Evolutionary conservation across 2,888 invertebrate species (phyloP), one percentile per base, ranked within the genome.

Genomic region (Noctua janthe): DNA sequence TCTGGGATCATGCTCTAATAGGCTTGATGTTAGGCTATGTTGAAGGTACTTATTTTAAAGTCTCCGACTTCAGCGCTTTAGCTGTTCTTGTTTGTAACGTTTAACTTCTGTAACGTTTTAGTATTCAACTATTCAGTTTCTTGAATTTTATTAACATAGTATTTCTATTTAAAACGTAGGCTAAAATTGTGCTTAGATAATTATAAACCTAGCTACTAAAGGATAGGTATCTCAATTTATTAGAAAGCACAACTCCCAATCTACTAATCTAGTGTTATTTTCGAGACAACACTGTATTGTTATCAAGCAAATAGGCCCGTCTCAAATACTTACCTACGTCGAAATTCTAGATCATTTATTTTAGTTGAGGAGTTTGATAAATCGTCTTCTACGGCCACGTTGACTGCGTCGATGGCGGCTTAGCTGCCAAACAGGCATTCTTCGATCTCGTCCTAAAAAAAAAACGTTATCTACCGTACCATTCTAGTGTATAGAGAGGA

Each of bases 301-400:
- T 29, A 56, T 69, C 43, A 54, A 67, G n/a, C 10, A 74, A 74
- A 69, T 62, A 82, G 13, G 23, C 49, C 39, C 51, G 3, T 17
- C 39, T 54, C n/a, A 62, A 80, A 47, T 64, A 43, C 11, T 5
- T 43, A 43, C 43, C n/a, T 15, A 54, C 17, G 49, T 79, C 69
- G 39, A 59, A 79, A 29, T 49, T 49, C 20, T 78, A 15, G 2
- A 62, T 20, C n/a, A 78, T 47, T 78, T 67, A 35, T 76, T 74
- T 29, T 51, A 51, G 13, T 47, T 1, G 6, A 2, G 11, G 39
- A 11, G 4, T 54, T 54, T 73, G 64, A 66, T 8, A 56, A 54
- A 74, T 47, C n/a, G 23, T 75, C 15, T 75, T 5, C 13, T 29
- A 35, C 17, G 35, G 8, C 8, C 3, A 64, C 29, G 17, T 35